phyloP scores from a whole-genome alignment of 2,113 vertebrate genomes.

The Plestiodon gilberti region DNA sequence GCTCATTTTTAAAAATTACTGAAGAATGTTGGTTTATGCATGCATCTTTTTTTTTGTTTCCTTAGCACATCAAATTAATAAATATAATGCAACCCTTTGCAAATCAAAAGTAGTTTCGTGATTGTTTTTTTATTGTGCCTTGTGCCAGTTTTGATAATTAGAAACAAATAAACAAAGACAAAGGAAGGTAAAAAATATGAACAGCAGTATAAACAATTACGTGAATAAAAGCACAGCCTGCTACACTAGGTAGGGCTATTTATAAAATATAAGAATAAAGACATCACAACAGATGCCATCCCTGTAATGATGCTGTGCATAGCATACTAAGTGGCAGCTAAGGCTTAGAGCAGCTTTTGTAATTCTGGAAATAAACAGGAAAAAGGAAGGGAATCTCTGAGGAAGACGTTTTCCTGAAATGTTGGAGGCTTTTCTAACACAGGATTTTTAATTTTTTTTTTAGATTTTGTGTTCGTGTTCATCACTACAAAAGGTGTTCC shows the following conservation, averaged over 20 bases:
- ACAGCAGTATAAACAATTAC: background rate
- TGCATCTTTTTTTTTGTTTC: background rate
- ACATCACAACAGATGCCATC: conserved; percentile 51
- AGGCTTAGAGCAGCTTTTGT: background rate
- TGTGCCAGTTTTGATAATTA: background rate
- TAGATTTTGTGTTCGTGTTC: no score
- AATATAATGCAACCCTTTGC: background rate
- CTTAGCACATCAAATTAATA: background rate
- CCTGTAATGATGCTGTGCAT: conserved; percentile 7
- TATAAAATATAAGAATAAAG: conserved; percentile 31
- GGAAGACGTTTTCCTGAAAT: conserved; percentile 23
- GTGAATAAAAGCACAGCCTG: conserved; percentile 36
- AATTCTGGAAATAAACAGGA: conserved; percentile 25
- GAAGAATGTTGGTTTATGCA: background rate
- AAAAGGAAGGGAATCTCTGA: conserved; percentile 5
- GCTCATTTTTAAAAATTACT: background rate
- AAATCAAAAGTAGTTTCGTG: background rate
- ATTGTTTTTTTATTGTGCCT: background rate
- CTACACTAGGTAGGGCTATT: conserved; percentile 30
- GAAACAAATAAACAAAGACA: conserved; percentile 12
- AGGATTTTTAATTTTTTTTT: conserved; percentile 3
- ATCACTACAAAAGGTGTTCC: background rate
- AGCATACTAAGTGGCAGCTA: background rate
- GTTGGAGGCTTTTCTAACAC: background rate
- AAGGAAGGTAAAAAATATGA: background rate